These are phyloP conservation scores for Catocala nupta DNA, from an alignment of 2,888 invertebrate species.

Conservation along the genomic window DNA sequence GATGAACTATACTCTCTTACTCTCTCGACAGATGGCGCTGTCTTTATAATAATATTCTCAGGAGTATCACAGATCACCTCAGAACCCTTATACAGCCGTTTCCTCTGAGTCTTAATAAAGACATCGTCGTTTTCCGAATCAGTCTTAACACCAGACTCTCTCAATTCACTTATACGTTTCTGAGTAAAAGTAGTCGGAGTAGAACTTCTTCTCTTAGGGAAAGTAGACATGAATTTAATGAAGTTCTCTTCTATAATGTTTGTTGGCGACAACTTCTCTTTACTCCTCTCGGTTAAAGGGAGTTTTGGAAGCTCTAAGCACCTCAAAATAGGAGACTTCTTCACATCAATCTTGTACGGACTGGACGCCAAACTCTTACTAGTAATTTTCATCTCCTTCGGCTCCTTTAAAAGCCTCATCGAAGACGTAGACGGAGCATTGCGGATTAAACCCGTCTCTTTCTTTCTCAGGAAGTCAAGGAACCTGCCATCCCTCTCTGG, in stretches of 20 bases:
- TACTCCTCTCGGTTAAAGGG: slow-evolving; percentile 46
- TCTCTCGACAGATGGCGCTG: slow-evolving; percentile 77
- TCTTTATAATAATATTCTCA: slow-evolving; percentile 76
- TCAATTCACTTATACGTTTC: slow-evolving; percentile 63
- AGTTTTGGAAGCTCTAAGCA: slow-evolving; percentile 72
- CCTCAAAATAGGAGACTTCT: slow-evolving; percentile 62
- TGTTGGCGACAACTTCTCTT: slow-evolving; percentile 46
- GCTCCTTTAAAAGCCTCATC: slow-evolving; percentile 38
- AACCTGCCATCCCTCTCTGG: slow-evolving; percentile 61
- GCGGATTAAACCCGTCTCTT: slow-evolving; percentile 53
- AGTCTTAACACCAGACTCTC: slow-evolving; percentile 70
- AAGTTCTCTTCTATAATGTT: slow-evolving; percentile 67
- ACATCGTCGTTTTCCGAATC: slow-evolving; percentile 77
- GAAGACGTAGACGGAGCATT: slow-evolving; percentile 58
- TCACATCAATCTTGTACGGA: slow-evolving; percentile 63
- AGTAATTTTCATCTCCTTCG: slow-evolving; percentile 35
- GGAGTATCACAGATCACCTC: slow-evolving; percentile 72
- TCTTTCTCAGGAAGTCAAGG: slow-evolving; percentile 64
- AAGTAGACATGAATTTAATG: slow-evolving; percentile 60
- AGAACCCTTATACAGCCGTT: slow-evolving; percentile 39
- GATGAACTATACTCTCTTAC: slow-evolving; percentile 69
- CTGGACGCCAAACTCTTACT: slow-evolving; percentile 71
- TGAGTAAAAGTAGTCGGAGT: slow-evolving; percentile 66
- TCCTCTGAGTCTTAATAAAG: slow-evolving; percentile 41
- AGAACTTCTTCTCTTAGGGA: slow-evolving; percentile 74